Conservation (phyloP, 2,888 invertebrate genomes). For the Scaptomyza flava region DNA sequence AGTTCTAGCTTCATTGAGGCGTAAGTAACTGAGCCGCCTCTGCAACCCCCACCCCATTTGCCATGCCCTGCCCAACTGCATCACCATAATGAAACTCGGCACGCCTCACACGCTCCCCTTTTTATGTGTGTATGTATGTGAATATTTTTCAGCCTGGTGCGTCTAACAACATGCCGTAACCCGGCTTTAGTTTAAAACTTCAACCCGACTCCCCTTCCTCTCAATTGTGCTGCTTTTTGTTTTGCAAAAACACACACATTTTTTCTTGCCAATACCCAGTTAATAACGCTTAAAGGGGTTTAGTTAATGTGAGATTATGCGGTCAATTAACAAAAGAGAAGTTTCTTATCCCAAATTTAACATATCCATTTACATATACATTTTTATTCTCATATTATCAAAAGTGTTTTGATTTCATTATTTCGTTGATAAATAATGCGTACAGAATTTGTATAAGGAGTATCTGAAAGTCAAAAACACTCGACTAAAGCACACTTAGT, state of each 20-base stretch:
- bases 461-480: neutral
- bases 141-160: slow-evolving; percentile 41
- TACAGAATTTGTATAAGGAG: neutral
- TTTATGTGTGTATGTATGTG: slow-evolving; percentile 33
- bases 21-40: slow-evolving; percentile 63
- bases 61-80: slow-evolving; percentile 26
- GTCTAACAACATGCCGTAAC: slow-evolving; percentile 58
- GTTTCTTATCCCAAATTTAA: too few relatives aligned
- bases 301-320: neutral
- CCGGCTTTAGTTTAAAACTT: slow-evolving; percentile 18
- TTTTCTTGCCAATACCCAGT: neutral
- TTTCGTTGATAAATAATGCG: too few relatives aligned
- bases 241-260: slow-evolving; percentile 11
- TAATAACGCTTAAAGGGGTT: too few relatives aligned
- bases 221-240: slow-evolving; percentile 16
- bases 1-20: slow-evolving; percentile 65
- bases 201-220: neutral
- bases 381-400: neutral
- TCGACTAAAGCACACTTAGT: neutral
- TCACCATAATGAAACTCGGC: slow-evolving; percentile 46
- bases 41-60: slow-evolving; percentile 10
- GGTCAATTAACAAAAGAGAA: too few relatives aligned
- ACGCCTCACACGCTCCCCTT: neutral
- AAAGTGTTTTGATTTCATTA: too few relatives aligned
- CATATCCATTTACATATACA: too few relatives aligned